Evolutionary conservation across 2,797 vertebrate species (phyloP).

Genomic region (Lycodopsis pacificus): DNA sequence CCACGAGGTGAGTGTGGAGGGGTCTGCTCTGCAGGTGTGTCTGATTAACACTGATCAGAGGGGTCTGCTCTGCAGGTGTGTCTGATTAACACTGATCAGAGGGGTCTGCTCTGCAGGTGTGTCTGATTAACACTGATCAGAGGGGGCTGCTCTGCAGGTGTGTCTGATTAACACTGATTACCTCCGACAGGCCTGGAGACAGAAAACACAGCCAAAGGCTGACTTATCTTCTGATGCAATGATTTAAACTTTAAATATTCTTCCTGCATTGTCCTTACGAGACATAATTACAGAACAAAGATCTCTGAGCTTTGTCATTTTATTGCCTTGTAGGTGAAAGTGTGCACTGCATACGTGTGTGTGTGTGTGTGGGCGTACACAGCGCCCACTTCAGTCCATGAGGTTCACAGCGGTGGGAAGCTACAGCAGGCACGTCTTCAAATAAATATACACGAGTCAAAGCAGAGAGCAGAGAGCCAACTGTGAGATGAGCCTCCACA

Average conservation of each 20-base stretch:
- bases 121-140: too few relatives aligned
- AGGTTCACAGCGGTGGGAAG: constrained; percentile 23
- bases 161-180: too few relatives aligned
- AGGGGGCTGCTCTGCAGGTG: not conserved
- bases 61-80: too few relatives aligned
- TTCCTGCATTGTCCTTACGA: too few relatives aligned
- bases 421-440: constrained; percentile 50
- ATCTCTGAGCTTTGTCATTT: constrained; percentile 24
- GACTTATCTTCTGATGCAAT: too few relatives aligned
- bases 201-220: too few relatives aligned
- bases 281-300: not conserved
- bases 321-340: constrained; percentile 57
- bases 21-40: not conserved
- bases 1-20: not conserved
- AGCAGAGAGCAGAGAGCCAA: constrained; percentile 39
- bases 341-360: constrained; percentile 29
- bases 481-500: constrained; percentile 3
- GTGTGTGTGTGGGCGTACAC: not conserved
- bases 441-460: constrained; percentile 16
- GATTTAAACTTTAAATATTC: too few relatives aligned
- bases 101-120: too few relatives aligned
- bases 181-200: too few relatives aligned
- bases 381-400: not conserved
- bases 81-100: too few relatives aligned
- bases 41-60: too few relatives aligned